A percentile compares a stretch with the other conserved stretches of the same genome.
phyloP scores from a whole-genome alignment of 1,140 invertebrate genomes.

The Drosophila bocki region DNA sequence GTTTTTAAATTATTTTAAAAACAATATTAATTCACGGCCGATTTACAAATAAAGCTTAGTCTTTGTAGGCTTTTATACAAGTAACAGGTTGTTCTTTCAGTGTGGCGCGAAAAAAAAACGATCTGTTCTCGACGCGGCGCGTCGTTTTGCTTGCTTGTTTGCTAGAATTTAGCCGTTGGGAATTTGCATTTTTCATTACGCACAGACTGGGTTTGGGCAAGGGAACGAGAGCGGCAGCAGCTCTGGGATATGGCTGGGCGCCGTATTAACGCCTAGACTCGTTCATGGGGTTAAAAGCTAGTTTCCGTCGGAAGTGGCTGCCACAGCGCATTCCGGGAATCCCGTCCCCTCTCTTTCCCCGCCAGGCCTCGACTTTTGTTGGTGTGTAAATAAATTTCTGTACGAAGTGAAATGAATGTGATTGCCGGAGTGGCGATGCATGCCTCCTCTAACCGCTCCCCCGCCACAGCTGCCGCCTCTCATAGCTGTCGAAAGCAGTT shows the following conservation, averaged over 20 bases:
- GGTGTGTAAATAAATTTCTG: conserved; percentile 79
- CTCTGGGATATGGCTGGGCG: conserved; percentile 49
- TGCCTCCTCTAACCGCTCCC: conserved; percentile 28
- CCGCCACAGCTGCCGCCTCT: conserved; percentile 13
- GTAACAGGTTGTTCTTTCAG: conserved; percentile 1
- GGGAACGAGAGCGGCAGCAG: conserved; percentile 8
- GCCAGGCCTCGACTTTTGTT: conserved; percentile 27
- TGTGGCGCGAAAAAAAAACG: conserved; percentile 47
- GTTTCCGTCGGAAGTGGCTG: conserved; percentile 82
- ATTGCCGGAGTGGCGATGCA: conserved; percentile 62
- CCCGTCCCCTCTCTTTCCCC: not conserved
- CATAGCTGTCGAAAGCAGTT: conserved; percentile 68
- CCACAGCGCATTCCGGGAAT: conserved; percentile 61
- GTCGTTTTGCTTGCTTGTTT: conserved; percentile 82
- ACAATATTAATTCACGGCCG: not conserved
- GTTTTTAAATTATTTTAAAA: not conserved
- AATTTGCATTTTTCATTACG: conserved; percentile 84
- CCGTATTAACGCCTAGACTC: conserved; percentile 81
- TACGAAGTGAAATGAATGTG: conserved; percentile 82
- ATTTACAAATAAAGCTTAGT: not conserved
- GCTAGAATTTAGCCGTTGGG: conserved; percentile 81
- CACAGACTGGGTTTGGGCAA: conserved; percentile 30
- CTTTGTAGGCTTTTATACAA: not conserved
- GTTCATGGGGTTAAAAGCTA: conserved; percentile 83
- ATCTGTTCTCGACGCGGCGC: conserved; percentile 67